Conservation (phyloP, 2,113 vertebrate species). For the Cardinalis cardinalis region DNA sequence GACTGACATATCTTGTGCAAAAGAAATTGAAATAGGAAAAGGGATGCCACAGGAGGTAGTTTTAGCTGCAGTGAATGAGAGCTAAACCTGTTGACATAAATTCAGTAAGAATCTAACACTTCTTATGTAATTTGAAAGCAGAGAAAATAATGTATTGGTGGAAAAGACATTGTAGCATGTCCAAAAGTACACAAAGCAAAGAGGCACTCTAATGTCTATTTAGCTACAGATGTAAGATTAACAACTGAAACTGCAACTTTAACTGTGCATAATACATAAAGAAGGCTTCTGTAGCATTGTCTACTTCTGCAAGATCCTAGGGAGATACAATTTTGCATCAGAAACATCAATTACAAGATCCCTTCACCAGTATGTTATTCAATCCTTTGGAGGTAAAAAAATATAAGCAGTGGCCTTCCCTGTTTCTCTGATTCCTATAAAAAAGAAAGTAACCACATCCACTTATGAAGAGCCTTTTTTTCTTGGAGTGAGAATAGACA, state of each 20-base stretch:
- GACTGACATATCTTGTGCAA: neutral
- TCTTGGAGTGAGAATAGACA: neutral
- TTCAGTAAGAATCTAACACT: neutral
- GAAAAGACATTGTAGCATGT: neutral
- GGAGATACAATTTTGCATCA: neutral
- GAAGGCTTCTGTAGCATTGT: neutral
- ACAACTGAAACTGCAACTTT: neutral
- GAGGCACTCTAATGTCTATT: neutral
- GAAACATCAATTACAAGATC: neutral
- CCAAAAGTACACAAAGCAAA: neutral
- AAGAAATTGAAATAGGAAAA: neutral
- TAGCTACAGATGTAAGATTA: neutral
- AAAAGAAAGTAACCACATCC: neutral
- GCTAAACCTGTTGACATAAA: neutral
- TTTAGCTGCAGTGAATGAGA: neutral
- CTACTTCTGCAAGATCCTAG: neutral
- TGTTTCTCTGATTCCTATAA: neutral
- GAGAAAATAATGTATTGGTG: neutral
- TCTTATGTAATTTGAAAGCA: neutral
- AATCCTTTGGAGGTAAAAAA: neutral
- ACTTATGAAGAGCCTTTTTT: neutral
- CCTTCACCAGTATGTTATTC: neutral
- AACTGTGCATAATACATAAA: neutral
- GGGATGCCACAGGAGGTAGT: neutral
- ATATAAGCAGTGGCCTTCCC: neutral